Conservation (phyloP, 2,113 vertebrate genomes). For the Axis porcinus region DNA sequence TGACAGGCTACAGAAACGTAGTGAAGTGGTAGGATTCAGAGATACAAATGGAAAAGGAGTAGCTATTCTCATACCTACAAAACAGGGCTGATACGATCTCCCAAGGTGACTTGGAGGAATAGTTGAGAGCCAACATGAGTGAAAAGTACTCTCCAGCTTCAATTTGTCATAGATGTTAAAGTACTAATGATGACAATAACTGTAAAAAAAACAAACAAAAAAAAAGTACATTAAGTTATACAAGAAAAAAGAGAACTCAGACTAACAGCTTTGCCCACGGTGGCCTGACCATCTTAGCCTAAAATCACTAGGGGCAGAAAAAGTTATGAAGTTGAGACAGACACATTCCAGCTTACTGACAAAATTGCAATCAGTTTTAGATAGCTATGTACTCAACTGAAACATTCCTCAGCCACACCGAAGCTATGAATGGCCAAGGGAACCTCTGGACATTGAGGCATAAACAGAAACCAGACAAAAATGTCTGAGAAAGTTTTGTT, state of each 20-base stretch:
- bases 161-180: neutral
- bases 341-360: neutral
- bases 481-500: neutral
- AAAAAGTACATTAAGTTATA: neutral
- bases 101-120: neutral
- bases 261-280: neutral
- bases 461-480: neutral
- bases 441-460: neutral
- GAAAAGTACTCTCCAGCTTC: neutral
- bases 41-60: neutral
- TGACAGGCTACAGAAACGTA: neutral
- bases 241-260: neutral
- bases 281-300: neutral
- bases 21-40: neutral
- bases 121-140: neutral
- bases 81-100: neutral
- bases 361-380: neutral
- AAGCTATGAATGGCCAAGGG: neutral
- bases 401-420: neutral
- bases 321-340: neutral
- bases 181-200: neutral
- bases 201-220: neutral
- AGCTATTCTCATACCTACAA: neutral
- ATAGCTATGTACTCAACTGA: neutral
- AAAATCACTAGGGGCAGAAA: neutral